Evolutionary conservation across 2,113 vertebrate species (phyloP).

Genomic region (Cinclus cinclus): DNA sequence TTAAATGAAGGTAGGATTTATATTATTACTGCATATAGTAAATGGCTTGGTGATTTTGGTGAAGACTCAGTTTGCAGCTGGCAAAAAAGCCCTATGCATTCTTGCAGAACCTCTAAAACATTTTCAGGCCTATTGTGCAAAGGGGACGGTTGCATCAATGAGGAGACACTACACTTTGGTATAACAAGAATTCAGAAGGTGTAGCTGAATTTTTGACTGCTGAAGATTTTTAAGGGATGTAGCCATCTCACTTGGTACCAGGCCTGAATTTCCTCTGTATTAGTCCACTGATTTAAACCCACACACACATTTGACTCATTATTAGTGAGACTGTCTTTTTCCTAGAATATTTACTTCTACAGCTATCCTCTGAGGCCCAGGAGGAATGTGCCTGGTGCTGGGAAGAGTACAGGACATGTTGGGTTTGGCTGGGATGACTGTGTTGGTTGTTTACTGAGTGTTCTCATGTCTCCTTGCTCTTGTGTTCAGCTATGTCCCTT

Average conservation of each 20-base stretch:
- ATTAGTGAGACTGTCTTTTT: not conserved
- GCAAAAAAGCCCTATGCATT: not conserved
- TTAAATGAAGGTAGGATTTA: not conserved
- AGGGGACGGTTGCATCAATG: not conserved
- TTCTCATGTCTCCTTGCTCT: not conserved
- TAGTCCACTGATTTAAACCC: not conserved
- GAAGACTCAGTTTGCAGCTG: not conserved
- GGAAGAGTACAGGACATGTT: not conserved
- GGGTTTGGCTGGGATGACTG: not conserved
- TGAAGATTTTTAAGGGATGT: not conserved
- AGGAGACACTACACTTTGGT: not conserved
- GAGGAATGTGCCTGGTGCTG: not conserved
- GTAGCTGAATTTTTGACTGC: not conserved
- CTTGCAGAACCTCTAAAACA: not conserved
- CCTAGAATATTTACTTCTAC: not conserved
- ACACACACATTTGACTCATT: not conserved
- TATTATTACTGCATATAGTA: not conserved
- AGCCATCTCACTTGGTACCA: not conserved
- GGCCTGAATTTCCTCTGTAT: not conserved
- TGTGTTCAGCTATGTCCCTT: not conserved
- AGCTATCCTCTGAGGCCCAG: not conserved
- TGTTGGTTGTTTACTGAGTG: not conserved
- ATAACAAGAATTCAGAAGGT: not conserved
- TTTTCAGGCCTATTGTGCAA: not conserved
- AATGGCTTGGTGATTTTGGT: not conserved